These are phyloP conservation scores for Polyploca ridens DNA, from an alignment of 2,888 invertebrate species.

Conservation along the genomic window DNA sequence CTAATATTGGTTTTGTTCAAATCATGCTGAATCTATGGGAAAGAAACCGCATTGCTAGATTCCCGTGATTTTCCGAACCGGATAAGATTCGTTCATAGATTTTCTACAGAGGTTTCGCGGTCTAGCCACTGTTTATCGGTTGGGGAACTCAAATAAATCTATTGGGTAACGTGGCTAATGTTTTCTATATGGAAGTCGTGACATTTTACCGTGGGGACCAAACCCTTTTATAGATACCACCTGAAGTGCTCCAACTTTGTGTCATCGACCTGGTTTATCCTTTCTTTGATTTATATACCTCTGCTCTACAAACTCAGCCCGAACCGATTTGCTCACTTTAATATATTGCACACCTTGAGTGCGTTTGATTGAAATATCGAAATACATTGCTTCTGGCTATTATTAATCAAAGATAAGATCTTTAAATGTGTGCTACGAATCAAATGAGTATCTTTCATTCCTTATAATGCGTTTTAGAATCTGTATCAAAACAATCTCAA, in stretches of 20 bases:
- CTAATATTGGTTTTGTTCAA: constrained; percentile 80
- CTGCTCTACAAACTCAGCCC: background rate
- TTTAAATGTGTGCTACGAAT: constrained; percentile 19
- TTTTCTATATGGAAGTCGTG: constrained; percentile 73
- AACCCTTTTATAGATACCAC: constrained; percentile 56
- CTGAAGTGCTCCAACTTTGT: constrained; percentile 53
- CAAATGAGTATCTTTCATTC: constrained; percentile 22
- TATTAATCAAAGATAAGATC: constrained; percentile 30
- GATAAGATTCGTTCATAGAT: constrained; percentile 78
- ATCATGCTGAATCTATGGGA: constrained; percentile 74
- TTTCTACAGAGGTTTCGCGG: constrained; percentile 78
- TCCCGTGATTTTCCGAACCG: constrained; percentile 72
- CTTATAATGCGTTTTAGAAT: constrained; percentile 19
- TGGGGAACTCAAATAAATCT: constrained; percentile 76
- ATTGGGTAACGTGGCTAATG: constrained; percentile 67
- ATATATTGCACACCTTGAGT: background rate
- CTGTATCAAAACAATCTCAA: constrained; percentile 22
- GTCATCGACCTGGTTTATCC: constrained; percentile 48
- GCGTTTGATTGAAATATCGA: background rate
- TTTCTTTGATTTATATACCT: constrained; percentile 24
- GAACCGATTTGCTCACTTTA: background rate
- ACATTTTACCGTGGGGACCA: constrained; percentile 66
- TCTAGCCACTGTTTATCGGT: constrained; percentile 75
- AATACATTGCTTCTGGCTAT: constrained; percentile 24
- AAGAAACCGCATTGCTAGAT: constrained; percentile 74